Base-by-base conservation (phyloP, 2,113 vertebrate genomes). In the Peucedramus taeniatus region DNA sequence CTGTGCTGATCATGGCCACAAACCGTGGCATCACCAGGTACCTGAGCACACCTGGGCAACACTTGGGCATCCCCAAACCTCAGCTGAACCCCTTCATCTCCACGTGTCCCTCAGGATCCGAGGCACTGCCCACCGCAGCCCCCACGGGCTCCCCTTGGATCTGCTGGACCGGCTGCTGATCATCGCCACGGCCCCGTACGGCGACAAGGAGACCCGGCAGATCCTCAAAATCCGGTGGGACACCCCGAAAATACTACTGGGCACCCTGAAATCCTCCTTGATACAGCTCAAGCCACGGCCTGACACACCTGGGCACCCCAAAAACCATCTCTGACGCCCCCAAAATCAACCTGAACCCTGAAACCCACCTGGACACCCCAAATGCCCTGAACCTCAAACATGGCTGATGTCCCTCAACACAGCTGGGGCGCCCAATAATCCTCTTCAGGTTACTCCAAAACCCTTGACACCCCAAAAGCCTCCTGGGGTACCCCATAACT, bases 201-300 rank as follows among this genome's bases (percentile, higher is more conserved):
- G 85, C 8, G 75, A 80, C 66, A 88, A 88, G 66, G 85, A 88
- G 85, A 88, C 75, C 0, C 35, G 66, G 57, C 85, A 80, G 85
- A 88, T 88, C 69, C 61, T 89, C 74, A 78, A 87, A 19, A 87
- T 87, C 7, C 10, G 74, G 84, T 87, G 84, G 33, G 83, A 4
- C 30, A 4, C 40, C 57, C 81, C 49, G 0, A 11, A 61, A 21
- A 30, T 3, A 1, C n/a, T 26, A 42, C 28, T 17, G n/a, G 9
- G 64, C 9, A 3, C 23, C 64, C 33, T 33, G 2, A 18, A 49
- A 57, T 28, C 8, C 14, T 33, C 28, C n/a, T 7, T 14, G n/a
- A 1, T 4, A 1, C 12, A 3, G 15, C 26, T 9, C 7, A 23
- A 11, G 16, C 26, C 11, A 0, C 11, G 1, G 20, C 56, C 44